Evolutionary conservation across 1,140 invertebrate genomes (phyloP), one percentile per base, ranked within the genome.

Genomic region (Euschistus heros): DNA sequence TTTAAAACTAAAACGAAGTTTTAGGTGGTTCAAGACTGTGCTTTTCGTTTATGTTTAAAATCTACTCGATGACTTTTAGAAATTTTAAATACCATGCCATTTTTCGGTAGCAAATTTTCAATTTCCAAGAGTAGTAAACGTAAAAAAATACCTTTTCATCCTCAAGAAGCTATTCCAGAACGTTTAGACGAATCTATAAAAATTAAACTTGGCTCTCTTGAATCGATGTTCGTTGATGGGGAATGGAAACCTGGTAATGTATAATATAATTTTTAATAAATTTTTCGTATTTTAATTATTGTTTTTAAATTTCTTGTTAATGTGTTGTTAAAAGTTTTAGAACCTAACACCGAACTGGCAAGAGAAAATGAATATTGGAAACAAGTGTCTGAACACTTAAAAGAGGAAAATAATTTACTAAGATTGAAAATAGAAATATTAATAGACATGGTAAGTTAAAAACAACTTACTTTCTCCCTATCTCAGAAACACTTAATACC

Each of bases 371-470:
- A 60, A 33, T n/a, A 27, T 5, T 33, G 27, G 27, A 30, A 33
- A 60, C 4, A 30, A 10, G 22, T n/a, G 6, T 30, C 57, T 60
- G 15, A 14, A 2, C 13, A 33, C 2, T 22, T 60, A 18, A 33
- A 33, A 60, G 57, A 60, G 27, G 57, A 60, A 60, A 60, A 60
- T 17, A 60, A 60, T 33, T 33, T 60, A 22, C 27, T 60, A 17
- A 30, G 30, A 60, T 2, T 33, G 6, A 60, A 60, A 22, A 60
- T 42, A 18, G 57, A 60, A 15, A 10, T 60, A 27, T 33, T 60
- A 17, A 27, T 60, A 22, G 57, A 60, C 15, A 60, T 60, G 57
- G 57, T 60, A 60, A n/a, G 17, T 60, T 14, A 4, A 4, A 50
- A 4, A 50, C 17, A 13, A 50, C 7, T 30, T 30, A 30, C 7